Base-by-base conservation (phyloP, 2,113 vertebrate genomes). In the Pycnonotus jocosus region DNA sequence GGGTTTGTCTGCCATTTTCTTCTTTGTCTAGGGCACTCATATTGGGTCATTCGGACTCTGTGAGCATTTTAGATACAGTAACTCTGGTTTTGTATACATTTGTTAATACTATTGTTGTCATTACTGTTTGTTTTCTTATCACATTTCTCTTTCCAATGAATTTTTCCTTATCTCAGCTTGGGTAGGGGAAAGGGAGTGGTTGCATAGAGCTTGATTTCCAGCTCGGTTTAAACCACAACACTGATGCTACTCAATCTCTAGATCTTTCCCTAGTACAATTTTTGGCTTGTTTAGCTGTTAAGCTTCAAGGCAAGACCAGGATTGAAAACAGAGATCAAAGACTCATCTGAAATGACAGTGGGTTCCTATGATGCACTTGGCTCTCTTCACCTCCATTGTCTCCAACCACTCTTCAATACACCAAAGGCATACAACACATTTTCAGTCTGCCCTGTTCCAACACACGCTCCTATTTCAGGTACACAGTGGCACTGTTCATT, bases 281-380 rank as follows among this genome's bases (percentile, higher is more conserved):
- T 81, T 81, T 69, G 4, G 12, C 7, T 72, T 33, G 24, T 80
- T 81, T 30, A 83, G 4, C 6, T 76, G 8, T 71, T 68, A 79
- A 58, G 6, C 5, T 64, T 80, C 15, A 42, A 89, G 48, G 6
- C 7, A 62, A 80, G 62, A 24, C 6, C 17, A 68, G 23, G 19
- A 71, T 0, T 48, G 38, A 89, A 83, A 71, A 25, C 4, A 62
- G 56, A 38, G 8, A 28, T 65, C 38, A 69, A 31, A 86, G 28
- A 76, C 14, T 7, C 3, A n/a, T 48, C 20, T 68, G 35, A 76
- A 86, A 83, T 54, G 11, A 9, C 5, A 50, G 11, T 15, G 11
- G 5, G 11, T 35, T 83, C 42, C 51, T 68, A 50, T 0, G 1
- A 15, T 30, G 14, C 0, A 0, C 57, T 71, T 53, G 4, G 1